Evolutionary conservation across 2,888 invertebrate genomes (phyloP).

Genomic region (Phania funesta): DNA sequence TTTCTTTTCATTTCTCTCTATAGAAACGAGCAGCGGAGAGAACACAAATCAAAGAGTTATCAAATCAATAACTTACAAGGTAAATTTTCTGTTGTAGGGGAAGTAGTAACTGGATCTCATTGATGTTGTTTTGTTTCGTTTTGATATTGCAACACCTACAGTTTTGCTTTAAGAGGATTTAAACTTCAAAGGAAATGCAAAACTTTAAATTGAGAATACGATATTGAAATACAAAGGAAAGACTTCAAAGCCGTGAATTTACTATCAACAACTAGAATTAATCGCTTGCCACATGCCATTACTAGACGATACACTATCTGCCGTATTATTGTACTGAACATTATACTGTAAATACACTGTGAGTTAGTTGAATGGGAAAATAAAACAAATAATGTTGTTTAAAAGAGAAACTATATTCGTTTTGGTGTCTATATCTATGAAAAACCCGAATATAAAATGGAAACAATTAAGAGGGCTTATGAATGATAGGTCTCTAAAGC

Average conservation of each 20-base stretch:
- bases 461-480: too few species aligned
- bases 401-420: background rate
- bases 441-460: too few species aligned
- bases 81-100: background rate
- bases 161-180: slow-evolving; percentile 54
- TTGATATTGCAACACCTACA: slow-evolving; percentile 45
- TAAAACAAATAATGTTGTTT: background rate
- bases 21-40: background rate
- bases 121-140: slow-evolving; percentile 8
- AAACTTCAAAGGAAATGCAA: slow-evolving; percentile 53
- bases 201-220: slow-evolving; percentile 35
- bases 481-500: too few species aligned
- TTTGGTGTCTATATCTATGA: too few species aligned
- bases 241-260: slow-evolving; percentile 45
- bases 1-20: background rate
- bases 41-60: slow-evolving; percentile 22
- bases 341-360: background rate
- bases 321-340: background rate
- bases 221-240: slow-evolving; percentile 24
- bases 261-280: slow-evolving; percentile 41
- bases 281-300: slow-evolving; percentile 41
- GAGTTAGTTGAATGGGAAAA: background rate
- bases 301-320: background rate
- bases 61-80: slow-evolving; percentile 24
- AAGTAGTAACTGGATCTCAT: slow-evolving; percentile 47